Base-by-base conservation (phyloP, 2,797 vertebrate species). In the Acropternis orthonyx region DNA sequence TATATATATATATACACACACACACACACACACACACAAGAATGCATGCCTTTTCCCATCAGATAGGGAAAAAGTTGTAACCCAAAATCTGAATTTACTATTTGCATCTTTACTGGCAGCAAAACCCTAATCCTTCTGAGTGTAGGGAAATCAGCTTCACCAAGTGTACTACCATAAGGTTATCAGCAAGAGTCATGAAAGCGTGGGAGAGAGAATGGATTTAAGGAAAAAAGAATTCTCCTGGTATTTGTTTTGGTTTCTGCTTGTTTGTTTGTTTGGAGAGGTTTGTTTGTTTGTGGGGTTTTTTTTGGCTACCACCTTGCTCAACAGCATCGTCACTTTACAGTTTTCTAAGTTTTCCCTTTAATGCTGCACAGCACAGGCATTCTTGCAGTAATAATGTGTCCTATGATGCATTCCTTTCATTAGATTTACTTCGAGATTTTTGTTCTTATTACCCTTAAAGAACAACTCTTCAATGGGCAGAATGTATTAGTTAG, bases 381-480 rank as follows among this genome's bases (percentile, higher is more conserved):
- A 46, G 52, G 49, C 51, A 52, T 69, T 90, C 79, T 78, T 78
- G 73, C 49, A 75, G 41, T 56, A 65, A 63, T 83, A 69, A 74
- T 0, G 0, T 48, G 30, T 15, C 52, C 49, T 61, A 36, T 72
- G 79, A 72, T 75, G 68, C 63, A n/a, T 23, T 87, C 49, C n/a
- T 78, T 84, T 68, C 85, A 75, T 84, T 86, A 88, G 48, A 30
- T 88, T 83, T 90, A 72, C 68, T 86, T 84, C 46, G 34, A 88
- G n/a, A 94, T 58, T 88, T 88, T 75, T 78, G 24, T 65, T 69
- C 77, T 78, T 94, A 69, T 68, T 90, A 73, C 6, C 43, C 34
- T 56, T 54, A 88, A 94, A 93, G 66, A 96, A 39, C 12, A 51
- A 22, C 17, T 89, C 66, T 86, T 88, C 66, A 58, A 81, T 86